phyloP scores from a whole-genome alignment of 2,888 invertebrate species.

The Eupithecia abbreviata region DNA sequence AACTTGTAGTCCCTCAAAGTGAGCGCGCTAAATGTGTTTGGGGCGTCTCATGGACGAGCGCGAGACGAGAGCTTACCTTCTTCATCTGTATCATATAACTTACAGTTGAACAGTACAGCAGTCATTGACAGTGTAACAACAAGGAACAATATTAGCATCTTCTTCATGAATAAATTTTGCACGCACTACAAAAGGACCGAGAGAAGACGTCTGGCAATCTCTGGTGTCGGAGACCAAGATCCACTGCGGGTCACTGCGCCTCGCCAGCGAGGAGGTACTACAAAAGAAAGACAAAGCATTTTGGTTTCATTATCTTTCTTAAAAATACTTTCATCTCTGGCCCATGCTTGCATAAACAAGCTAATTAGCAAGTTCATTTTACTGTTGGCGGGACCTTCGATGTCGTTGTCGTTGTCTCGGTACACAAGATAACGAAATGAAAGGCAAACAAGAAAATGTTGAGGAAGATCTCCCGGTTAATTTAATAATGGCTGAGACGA shows the following conservation, averaged over 20 bases:
- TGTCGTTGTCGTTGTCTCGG: conserved; percentile 17
- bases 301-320: not conserved
- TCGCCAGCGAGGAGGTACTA: not conserved
- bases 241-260: not conserved
- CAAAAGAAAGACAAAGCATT: not conserved
- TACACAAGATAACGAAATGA: conserved; percentile 14
- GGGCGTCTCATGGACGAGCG: not conserved
- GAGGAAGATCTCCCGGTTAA: conserved; percentile 14
- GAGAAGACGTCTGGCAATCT: not conserved
- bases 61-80: not conserved
- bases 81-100: not conserved
- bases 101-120: not conserved
- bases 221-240: not conserved
- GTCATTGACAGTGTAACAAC: not conserved
- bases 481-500: conserved; percentile 16
- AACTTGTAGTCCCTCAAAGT: conserved; percentile 55
- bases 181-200: not conserved
- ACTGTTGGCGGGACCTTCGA: conserved; percentile 25
- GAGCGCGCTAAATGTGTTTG: conserved; percentile 35
- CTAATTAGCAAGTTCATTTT: not conserved
- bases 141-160: not conserved
- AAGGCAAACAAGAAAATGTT: conserved; percentile 17
- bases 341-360: not conserved
- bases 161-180: not conserved
- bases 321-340: not conserved